phyloP scores from a whole-genome alignment of 2,797 vertebrate species.

The Chiropotes sagulatus region DNA sequence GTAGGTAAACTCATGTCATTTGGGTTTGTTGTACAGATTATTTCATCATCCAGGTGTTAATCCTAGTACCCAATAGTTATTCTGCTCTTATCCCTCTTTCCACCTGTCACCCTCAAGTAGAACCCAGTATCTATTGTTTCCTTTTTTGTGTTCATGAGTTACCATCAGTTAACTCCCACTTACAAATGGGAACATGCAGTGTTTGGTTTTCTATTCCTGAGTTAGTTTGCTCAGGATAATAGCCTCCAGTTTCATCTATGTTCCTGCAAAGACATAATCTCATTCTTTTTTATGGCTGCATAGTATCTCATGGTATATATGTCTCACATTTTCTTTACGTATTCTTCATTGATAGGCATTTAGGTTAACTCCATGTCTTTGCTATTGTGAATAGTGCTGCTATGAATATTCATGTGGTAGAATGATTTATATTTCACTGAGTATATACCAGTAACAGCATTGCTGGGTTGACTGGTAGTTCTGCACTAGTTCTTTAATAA shows the following conservation, averaged over 20 bases:
- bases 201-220: neutral
- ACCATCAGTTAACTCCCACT: neutral
- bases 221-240: neutral
- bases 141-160: neutral
- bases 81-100: neutral
- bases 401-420: neutral
- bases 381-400: too few relatives aligned
- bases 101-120: neutral
- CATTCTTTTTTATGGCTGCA: neutral
- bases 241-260: neutral
- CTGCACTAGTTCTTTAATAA: neutral
- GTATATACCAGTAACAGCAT: neutral
- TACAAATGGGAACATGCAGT: neutral
- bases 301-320: neutral
- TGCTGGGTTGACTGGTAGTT: neutral
- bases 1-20: accelerated
- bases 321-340: too few relatives aligned
- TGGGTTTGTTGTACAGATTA: neutral
- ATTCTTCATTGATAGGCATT: too few relatives aligned
- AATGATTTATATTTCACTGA: neutral
- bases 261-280: neutral
- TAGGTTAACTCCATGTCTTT: too few relatives aligned
- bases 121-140: neutral
- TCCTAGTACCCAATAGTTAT: neutral
- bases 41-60: neutral